Conservation (phyloP, 2,888 invertebrate species). For the Julus scanicus region DNA sequence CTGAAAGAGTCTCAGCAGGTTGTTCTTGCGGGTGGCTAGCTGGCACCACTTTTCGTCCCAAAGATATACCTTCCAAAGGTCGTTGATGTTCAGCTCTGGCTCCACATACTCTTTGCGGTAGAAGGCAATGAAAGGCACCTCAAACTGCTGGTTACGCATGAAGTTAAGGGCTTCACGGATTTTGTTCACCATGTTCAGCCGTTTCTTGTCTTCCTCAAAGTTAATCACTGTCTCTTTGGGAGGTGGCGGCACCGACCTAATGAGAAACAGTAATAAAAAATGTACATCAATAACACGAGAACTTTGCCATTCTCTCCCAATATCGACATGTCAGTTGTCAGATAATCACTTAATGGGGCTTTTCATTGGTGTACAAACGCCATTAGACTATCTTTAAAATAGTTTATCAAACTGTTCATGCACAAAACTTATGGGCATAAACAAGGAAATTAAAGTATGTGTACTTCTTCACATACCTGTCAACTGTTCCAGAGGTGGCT, state of each 20-base stretch:
- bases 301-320: too few relatives aligned
- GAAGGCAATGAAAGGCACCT: conserved; percentile 98
- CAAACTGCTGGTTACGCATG: conserved; percentile 93
- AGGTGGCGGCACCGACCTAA: conserved; percentile 43
- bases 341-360: too few relatives aligned
- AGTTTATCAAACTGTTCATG: too few relatives aligned
- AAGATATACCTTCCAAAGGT: conserved; percentile 97
- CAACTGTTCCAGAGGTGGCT: conserved; percentile 63
- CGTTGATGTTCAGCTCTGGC: conserved; percentile 92
- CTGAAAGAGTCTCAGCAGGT: conserved; percentile 82
- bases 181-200: conserved; percentile 74
- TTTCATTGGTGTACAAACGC: too few relatives aligned
- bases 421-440: too few relatives aligned
- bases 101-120: conserved; percentile 98
- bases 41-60: conserved; percentile 97
- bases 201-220: conserved; percentile 54
- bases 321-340: too few relatives aligned
- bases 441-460: too few relatives aligned
- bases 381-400: too few relatives aligned
- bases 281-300: too few relatives aligned
- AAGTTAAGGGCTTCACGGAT: conserved; percentile 94
- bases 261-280: too few relatives aligned
- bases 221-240: conserved; percentile 59
- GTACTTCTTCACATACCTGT: not conserved
- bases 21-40: conserved; percentile 83